Base-by-base conservation (phyloP, 2,888 invertebrate genomes). In the Meloe dianella region DNA sequence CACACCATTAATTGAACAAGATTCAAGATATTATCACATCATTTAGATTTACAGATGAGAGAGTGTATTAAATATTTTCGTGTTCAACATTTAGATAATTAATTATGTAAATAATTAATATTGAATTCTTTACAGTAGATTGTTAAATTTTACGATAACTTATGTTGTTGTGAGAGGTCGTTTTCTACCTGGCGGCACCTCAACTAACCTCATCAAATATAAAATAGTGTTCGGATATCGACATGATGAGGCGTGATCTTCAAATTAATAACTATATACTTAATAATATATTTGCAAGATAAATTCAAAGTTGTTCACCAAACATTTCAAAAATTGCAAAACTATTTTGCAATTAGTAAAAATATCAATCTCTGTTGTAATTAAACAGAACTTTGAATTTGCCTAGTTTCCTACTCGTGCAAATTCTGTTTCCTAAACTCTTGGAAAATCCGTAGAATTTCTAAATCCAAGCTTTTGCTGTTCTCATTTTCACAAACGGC, bases 401-500 rank as follows among this genome's bases (percentile, higher is more conserved):
- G 27, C 27, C 54, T 27, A 54, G 54, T 54, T 54, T n/a, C 12
- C 54, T 27, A 54, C 47, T 41, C 38, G 17, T 41, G 38, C n/a
- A 41, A 17, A 41, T 41, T 41, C n/a, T 20, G 27, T 54, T 54
- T 24, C 14, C 24, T 6, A 27, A n/a, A 24, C 14, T 14, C 24
- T 54, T 12, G 14, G 24, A 27, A 54, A 54, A 24, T 9, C 54
- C 4, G n/a, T 2, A 24, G 27, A 54, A 27, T 24, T 54, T 7
- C 41, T 62, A 63, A 62, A 68, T 68, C 68, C 65, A 41, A 57
- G 56, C 54, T 65, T 68, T 57, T 27, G 24, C 63, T n/a, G n/a
- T n/a, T 64, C 63, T 14, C 22, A 22, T 14, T 65, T 61, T 62
- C 65, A 47, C 61, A 65, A 67, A 65, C 63, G 59, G 57, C 29